These are phyloP conservation scores for Indri indri DNA, from an alignment of 2,113 vertebrate species.

Conservation along the genomic window DNA sequence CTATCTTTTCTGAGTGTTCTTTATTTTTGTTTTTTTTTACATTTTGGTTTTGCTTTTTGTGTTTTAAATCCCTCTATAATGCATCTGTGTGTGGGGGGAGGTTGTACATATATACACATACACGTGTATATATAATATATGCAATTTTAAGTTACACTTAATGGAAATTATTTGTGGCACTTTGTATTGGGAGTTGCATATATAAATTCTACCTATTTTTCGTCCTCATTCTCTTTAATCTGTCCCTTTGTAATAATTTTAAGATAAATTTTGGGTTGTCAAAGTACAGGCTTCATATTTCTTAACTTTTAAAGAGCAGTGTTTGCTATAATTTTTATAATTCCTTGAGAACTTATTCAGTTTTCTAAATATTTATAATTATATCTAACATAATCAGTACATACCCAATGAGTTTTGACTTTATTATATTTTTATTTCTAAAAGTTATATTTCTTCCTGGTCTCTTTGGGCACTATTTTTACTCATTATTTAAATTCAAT, in stretches of 20 bases:
- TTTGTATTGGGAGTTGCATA: neutral
- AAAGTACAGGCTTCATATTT: neutral
- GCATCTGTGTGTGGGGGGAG: too few species aligned
- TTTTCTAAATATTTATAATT: neutral
- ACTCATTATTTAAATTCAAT: neutral
- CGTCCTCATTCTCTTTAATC: neutral
- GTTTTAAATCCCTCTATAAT: neutral
- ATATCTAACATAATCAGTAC: neutral
- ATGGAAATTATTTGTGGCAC: neutral
- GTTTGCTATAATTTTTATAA: neutral
- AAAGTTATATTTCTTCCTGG: neutral
- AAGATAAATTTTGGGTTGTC: neutral
- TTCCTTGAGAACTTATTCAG: neutral
- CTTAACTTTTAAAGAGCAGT: neutral
- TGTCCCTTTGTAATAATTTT: neutral
- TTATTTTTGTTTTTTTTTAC: neutral
- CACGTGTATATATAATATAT: too few species aligned
- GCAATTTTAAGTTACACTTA: neutral
- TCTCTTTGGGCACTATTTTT: neutral
- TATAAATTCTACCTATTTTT: neutral
- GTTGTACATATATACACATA: too few species aligned
- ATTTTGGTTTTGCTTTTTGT: neutral
- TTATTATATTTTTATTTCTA: neutral
- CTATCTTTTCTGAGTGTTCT: neutral
- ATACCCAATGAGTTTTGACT: neutral